Base-by-base conservation (phyloP, 2,113 vertebrate genomes). In the Lycocorax pyrrhopterus region DNA sequence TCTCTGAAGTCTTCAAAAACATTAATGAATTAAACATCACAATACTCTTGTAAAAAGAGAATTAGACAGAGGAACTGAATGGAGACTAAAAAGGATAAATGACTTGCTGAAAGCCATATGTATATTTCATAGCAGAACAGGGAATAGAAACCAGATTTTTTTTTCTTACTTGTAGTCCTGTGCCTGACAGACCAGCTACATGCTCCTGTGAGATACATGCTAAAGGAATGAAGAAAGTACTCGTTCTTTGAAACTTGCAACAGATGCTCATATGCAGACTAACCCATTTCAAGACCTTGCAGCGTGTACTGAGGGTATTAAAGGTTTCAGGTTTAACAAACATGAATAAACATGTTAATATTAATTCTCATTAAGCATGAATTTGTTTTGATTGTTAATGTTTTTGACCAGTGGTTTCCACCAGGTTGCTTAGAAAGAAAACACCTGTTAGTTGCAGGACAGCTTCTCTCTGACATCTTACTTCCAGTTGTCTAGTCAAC, bases 1-100 rank as follows among this genome's bases (percentile, higher is more conserved):
- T 93, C 71, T 92, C 69, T 69, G 46, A 91, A 96, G 49, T 90
- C 60, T 88, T 94, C 68, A 81, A 72, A 96, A 95, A 86, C 85
- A 74, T 91, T 90, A 96, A 96, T 96, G 92, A 97, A 95, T 96
- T 94, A 96, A 97, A 96, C 92, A 96, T 97, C 49, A 86, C 85
- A 77, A n/a, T 94, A 52, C 52, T 86, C 44, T 52, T 95, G 79
- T 94, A 88, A 60, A 93, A 84, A 81, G 72, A 67, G 83, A 90
- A 55, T 87, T 94, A 91, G 62, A 93, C 71, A 39, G 59, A 71
- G 82, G 46, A 52, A 84, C 77, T 90, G 94, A 94, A 94, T 84
- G 85, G 68, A 95, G 68, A 84, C 63, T 90, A 71, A 80, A 89
- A 69, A 46, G 59, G 63, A 91, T 96, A 94, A 95, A 94, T 90